phyloP scores from a whole-genome alignment of 2,113 vertebrate genomes.

The Scatophagus argus region DNA sequence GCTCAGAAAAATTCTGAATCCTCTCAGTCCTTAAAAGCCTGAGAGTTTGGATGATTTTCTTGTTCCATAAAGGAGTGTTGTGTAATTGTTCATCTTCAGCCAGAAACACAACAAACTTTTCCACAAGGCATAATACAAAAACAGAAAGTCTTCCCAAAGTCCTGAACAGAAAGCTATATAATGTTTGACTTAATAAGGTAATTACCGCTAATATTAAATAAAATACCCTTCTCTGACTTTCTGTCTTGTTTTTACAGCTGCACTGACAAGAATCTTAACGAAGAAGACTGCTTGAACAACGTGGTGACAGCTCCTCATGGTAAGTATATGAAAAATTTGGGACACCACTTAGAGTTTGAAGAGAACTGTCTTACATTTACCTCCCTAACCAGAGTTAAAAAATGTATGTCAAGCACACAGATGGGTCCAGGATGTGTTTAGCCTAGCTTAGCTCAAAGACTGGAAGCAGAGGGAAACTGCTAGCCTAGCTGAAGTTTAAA shows the following conservation, averaged over 20 bases:
- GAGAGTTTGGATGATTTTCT: background rate
- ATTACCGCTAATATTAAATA: background rate
- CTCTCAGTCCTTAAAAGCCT: background rate
- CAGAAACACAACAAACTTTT: background rate
- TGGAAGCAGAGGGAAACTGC: background rate
- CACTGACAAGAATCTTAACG: slow-evolving; percentile 75
- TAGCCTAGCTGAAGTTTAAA: background rate
- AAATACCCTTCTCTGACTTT: background rate
- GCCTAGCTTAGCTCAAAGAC: background rate
- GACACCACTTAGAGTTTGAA: background rate
- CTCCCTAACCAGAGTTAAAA: background rate
- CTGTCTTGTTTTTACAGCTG: slow-evolving; percentile 72
- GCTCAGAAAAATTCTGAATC: background rate
- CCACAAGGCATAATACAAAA: background rate
- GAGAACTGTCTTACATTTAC: background rate
- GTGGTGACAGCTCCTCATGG: slow-evolving; percentile 85
- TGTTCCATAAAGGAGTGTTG: background rate
- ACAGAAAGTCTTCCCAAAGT: background rate
- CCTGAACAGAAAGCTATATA: background rate
- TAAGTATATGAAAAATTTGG: slow-evolving; percentile 48
- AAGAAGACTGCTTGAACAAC: slow-evolving; percentile 79
- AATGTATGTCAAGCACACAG: background rate
- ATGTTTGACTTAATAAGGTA: background rate
- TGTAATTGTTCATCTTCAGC: background rate
- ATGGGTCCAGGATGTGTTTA: background rate